Conservation (phyloP, 2,797 vertebrate species). For the Clarias pachynema region DNA sequence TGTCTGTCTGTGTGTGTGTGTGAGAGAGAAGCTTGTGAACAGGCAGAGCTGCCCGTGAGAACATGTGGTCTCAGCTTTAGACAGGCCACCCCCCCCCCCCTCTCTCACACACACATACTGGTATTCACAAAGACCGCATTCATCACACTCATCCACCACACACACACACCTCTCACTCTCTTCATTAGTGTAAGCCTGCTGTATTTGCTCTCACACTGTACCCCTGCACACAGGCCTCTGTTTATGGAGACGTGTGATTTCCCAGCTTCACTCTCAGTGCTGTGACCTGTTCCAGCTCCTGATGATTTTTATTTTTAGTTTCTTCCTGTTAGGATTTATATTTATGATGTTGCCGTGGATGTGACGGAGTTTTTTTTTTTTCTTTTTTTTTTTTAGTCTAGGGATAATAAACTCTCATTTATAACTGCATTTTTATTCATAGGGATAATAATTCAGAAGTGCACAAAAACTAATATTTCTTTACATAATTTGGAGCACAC, state of each 20-base stretch:
- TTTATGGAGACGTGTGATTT: constrained; percentile 48
- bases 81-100: constrained; percentile 64
- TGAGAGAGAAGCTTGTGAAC: constrained; percentile 34
- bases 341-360: neutral
- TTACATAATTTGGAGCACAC: no score
- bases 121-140: constrained; percentile 79
- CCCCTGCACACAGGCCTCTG: constrained; percentile 47
- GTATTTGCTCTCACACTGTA: constrained; percentile 62
- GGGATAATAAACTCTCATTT: neutral
- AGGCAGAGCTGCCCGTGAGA: constrained; percentile 69
- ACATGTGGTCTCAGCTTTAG: constrained; percentile 75
- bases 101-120: constrained; percentile 29
- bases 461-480: no score
- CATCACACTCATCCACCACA: constrained; percentile 76
- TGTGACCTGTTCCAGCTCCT: neutral
- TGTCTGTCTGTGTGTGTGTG: neutral
- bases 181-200: constrained; percentile 78
- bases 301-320: neutral
- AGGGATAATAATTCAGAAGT: neutral
- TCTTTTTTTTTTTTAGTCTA: neutral
- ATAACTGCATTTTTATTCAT: neutral
- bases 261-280: constrained; percentile 3
- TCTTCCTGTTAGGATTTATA: neutral
- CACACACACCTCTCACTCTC: constrained; percentile 78
- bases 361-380: neutral